Evolutionary conservation across 2,797 vertebrate species (phyloP), one percentile per base, ranked within the genome.

Genomic region (Coreius guichenoti): DNA sequence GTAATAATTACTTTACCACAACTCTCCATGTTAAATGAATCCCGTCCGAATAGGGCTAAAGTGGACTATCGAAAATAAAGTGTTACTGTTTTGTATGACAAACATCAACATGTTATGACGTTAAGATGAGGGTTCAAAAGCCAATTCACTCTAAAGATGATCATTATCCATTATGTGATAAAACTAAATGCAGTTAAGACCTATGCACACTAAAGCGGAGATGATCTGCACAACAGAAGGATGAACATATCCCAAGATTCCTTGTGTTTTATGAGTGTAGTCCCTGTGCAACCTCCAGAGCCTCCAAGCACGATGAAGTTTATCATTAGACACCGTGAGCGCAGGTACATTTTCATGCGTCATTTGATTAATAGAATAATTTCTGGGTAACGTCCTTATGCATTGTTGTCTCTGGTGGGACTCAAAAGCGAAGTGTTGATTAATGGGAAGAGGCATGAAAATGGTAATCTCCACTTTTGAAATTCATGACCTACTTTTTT

Each of bases 301-400:
- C 85, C 26, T 16, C 72, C 45, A 33, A 86, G 58, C 70, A 61
- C 65, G 85, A 88, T 75, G 81, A 86, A 84, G 86, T 74, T 89
- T 83, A 87, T 75, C 85, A 82, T 86, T 47, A 76, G 73, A 86
- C 80, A 85, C 86, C 82, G 86, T 29, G 54, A 86, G 84, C 61
- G 70, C 88, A 90, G 90, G 91, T 91, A 91, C 89, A 90, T 93
- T 84, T 90, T 92, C 88, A 90, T 90, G 90, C 83, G 3, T 90
- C 87, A 82, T 89, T 94, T 95, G 93, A 95, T 95, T 93, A 94
- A 94, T 95, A 92, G 91, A 94, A 94, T 93, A 92, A 94, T 94
- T 93, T 90, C 81, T 89, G 86, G 90, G 90, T 92, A 94, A 94
- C 91, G 80, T 86, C 88, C 90, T 92, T 93, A 90, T 91, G 93